Conservation (phyloP, 2,113 vertebrate genomes). For the Protobothrops flavoviridis region DNA sequence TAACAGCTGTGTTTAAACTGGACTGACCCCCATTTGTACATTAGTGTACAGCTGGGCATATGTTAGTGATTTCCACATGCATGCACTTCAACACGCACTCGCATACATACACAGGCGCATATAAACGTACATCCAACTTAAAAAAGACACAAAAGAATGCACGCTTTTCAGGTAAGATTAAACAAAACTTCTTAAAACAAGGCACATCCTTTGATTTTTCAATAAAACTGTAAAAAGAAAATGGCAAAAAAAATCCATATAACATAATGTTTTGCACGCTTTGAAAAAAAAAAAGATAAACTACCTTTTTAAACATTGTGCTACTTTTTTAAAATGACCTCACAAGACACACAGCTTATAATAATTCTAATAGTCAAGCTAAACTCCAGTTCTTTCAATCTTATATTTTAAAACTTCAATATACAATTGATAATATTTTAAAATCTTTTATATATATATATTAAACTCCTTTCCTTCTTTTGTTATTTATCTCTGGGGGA, state of each 20-base stretch:
- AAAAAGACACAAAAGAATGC: constrained; percentile 34
- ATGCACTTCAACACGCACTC: background rate
- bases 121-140: background rate
- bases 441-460: constrained; percentile 80
- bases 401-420: constrained; percentile 71
- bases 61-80: background rate
- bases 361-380: constrained; percentile 66
- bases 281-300: constrained; percentile 57
- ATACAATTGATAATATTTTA: constrained; percentile 80
- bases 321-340: constrained; percentile 64
- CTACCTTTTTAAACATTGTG: constrained; percentile 64
- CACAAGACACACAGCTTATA: constrained; percentile 66
- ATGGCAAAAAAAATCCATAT: constrained; percentile 43
- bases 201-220: constrained; percentile 82
- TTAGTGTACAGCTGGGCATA: constrained; percentile 40
- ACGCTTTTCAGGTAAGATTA: constrained; percentile 46
- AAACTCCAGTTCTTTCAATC: constrained; percentile 70
- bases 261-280: constrained; percentile 50
- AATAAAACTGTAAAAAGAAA: constrained; percentile 61
- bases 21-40: constrained; percentile 59
- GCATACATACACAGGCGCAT: background rate
- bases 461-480: constrained; percentile 75
- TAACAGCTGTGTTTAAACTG: constrained; percentile 45
- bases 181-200: constrained; percentile 79
- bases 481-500: constrained; percentile 57